Percentiles rank a stretch among this genome's conserved stretches.
Conservation (phyloP, 2,797 vertebrate genomes). For the Ara ararauna region DNA sequence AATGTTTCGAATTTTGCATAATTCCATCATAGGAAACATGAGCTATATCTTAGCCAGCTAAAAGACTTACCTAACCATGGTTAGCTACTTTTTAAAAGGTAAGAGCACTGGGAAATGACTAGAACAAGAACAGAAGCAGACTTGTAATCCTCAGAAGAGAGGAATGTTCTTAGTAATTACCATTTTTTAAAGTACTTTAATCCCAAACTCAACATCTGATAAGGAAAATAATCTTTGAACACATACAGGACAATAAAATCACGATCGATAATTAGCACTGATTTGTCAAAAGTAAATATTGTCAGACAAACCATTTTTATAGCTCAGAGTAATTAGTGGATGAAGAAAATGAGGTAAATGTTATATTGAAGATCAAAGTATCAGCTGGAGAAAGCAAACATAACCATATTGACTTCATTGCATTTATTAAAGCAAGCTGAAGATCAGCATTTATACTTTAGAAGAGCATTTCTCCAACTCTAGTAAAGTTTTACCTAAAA, state of each 20-base stretch:
- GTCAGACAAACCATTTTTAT: constrained; percentile 30
- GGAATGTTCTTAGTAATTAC: not conserved
- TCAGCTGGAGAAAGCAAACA: constrained; percentile 36
- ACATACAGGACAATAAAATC: not conserved
- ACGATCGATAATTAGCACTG: not conserved
- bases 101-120: not conserved
- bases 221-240: constrained; percentile 15
- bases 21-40: not conserved
- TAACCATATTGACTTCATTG: constrained; percentile 24
- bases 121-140: not conserved
- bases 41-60: not conserved
- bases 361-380: constrained; percentile 49
- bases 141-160: not conserved
- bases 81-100: not conserved
- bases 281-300: constrained; percentile 4
- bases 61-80: not conserved
- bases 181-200: not conserved
- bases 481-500: not conserved
- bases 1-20: not conserved
- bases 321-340: constrained; percentile 30
- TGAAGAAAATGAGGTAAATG: constrained; percentile 62
- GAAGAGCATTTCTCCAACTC: not conserved
- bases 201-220: not conserved
- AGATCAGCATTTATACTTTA: constrained; percentile 1
- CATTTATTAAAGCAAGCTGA: constrained; percentile 30